Conservation (phyloP, 2,797 vertebrate genomes). For the Sebastolobus altivelis region DNA sequence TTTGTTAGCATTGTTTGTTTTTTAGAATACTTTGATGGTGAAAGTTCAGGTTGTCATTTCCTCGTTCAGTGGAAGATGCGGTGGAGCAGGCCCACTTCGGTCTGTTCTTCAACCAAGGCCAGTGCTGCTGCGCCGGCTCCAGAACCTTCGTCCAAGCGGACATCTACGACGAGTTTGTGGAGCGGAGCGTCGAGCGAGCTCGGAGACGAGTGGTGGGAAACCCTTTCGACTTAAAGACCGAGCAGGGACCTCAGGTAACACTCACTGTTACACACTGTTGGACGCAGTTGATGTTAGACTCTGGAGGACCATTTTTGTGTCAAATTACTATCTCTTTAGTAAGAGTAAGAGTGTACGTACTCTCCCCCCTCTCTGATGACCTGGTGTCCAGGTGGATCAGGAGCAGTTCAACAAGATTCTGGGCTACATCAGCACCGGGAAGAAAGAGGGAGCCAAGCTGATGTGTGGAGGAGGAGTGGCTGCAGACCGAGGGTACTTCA, state of each 20-base stretch:
- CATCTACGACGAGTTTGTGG: conserved; percentile 93
- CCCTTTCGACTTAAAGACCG: conserved; percentile 92
- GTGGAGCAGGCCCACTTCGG: conserved; percentile 96
- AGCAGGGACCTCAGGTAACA: conserved; percentile 95
- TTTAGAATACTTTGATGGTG: neutral
- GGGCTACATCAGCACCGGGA: conserved; percentile 91
- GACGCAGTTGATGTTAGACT: too few species aligned
- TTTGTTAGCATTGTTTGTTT: neutral
- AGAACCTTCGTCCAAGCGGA: conserved; percentile 94
- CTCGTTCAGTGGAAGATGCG: conserved; percentile 89
- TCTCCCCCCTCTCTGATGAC: neutral
- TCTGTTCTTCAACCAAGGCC: conserved; percentile 98
- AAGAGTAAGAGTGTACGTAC: neutral
- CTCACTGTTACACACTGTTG: neutral
- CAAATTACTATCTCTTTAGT: too few species aligned
- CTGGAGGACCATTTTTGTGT: too few species aligned
- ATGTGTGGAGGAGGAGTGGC: conserved; percentile 92
- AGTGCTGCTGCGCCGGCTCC: conserved; percentile 95
- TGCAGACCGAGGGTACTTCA: conserved; percentile 93
- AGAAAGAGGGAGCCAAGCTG: conserved; percentile 93
- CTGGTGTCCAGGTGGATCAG: conserved; percentile 88
- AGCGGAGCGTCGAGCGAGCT: conserved; percentile 90
- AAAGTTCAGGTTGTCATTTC: neutral
- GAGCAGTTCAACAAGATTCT: conserved; percentile 95
- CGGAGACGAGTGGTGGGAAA: conserved; percentile 92